These are phyloP conservation scores for Intellagama lesueurii DNA, from an alignment of 2,797 vertebrate species.

Conservation along the genomic window DNA sequence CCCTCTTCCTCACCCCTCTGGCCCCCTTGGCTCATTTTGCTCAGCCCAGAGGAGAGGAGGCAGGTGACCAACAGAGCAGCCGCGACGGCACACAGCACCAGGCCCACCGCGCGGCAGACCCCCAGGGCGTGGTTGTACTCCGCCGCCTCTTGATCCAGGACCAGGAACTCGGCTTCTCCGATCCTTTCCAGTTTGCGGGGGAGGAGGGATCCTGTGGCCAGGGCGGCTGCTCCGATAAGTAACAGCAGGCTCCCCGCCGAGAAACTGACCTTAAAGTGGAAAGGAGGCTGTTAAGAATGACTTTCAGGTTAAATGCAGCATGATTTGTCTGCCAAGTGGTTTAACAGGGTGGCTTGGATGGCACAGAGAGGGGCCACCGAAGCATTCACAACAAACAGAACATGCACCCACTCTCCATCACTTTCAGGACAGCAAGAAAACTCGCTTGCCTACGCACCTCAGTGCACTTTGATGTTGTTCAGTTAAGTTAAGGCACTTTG, in stretches of 20 bases:
- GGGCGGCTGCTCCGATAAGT: conserved; percentile 59
- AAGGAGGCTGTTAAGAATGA: neutral
- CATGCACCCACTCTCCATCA: too few relatives aligned
- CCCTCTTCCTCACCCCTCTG: conserved; percentile 11
- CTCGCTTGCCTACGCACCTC: neutral
- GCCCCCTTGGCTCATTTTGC: neutral
- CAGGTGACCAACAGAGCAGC: conserved; percentile 60
- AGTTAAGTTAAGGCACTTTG: neutral
- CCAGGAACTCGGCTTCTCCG: conserved; percentile 61
- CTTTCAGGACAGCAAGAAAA: too few relatives aligned
- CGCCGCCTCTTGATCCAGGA: conserved; percentile 65
- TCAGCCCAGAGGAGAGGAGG: conserved; percentile 42
- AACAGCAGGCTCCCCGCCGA: conserved; percentile 65
- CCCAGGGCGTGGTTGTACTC: conserved; percentile 67
- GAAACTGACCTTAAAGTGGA: conserved; percentile 51
- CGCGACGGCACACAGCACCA: conserved; percentile 21
- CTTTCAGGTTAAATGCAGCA: too few relatives aligned
- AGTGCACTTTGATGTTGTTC: neutral
- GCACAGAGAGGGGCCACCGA: neutral
- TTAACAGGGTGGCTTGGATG: neutral
- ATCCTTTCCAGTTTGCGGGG: conserved; percentile 74
- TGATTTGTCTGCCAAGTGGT: too few relatives aligned
- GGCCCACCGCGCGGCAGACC: conserved; percentile 68
- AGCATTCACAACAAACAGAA: too few relatives aligned
- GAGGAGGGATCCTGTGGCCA: conserved; percentile 65